Base-by-base conservation (phyloP, 30 jellyfish, hydroid and myxozoan genomes). In the Hydractinia echinata region DNA sequence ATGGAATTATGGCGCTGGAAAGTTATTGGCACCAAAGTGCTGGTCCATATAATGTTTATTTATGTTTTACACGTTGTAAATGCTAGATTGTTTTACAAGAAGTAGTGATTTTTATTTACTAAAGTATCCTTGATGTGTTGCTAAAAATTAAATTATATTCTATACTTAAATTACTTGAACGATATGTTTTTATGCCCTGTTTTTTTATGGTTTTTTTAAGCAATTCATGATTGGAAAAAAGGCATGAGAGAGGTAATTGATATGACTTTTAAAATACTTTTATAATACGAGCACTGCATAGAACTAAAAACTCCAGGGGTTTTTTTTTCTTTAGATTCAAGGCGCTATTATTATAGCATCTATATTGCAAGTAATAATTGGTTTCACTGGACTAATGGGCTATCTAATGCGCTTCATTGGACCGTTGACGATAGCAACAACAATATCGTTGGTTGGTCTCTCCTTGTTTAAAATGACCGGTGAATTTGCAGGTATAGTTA, bases 221-320 rank as follows among this genome's bases (percentile, higher is more conserved):
- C 51, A n/a, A 51, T 51, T 51, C 85, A 79, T 64, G 91, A 83
- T 55, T 89, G 96, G 96, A 83, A 77, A 84, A 67, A n/a, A 4
- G 94, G 96, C 18, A 89, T 89, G 95, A 88, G 87, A 8, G 96
- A 88, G 94, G 96, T 88, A 7, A 5, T 13, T 64, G 3, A 58
- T 58, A 58, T 9, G n/a, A n/a, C n/a, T 56, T 10, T 56, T 56
- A 10, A 56, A 56, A 56, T 9, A 11, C 15, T 11, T 58, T 58
- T 58, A 58, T 58, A 13, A 13, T 58, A 16, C 18, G 19, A 58
- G 15, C 3, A 1, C 69, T 58, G 69, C 2, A 16, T 58, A 58
- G 19, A 58, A 16, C 69, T 13, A 58, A 58, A 11, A n/a, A 10
- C 68, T 9, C 10, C 10, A 56, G 68, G 10, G 10, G 68, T 9